Percentiles rank a stretch among this genome's conserved stretches.
Conservation (phyloP, 35 echinoderm and acorn worm species). For the Ophiothrix spiculata region DNA sequence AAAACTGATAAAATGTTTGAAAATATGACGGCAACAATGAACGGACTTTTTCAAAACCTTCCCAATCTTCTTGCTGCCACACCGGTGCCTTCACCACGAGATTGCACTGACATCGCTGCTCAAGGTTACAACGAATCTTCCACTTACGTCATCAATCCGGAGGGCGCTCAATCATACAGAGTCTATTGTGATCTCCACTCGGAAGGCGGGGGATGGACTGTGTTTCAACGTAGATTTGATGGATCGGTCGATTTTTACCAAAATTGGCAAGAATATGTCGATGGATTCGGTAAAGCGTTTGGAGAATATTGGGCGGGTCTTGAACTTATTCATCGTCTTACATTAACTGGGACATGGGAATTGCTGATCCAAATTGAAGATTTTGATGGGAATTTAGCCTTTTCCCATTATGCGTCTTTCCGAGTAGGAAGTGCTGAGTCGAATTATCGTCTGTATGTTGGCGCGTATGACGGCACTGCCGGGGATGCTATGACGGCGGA, state of each 20-base stretch:
- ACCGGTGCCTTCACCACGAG: not conserved
- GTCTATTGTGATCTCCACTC: conserved; percentile 42
- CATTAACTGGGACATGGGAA: not conserved
- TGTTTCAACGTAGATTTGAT: conserved; percentile 73
- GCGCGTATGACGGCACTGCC: not conserved
- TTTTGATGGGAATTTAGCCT: not conserved
- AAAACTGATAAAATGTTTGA: too few relatives aligned
- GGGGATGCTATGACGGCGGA: not conserved
- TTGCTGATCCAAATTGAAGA: not conserved
- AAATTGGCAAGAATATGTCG: not conserved
- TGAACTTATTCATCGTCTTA: not conserved
- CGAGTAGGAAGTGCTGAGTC: not conserved
- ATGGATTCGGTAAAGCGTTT: not conserved
- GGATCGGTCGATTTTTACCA: not conserved
- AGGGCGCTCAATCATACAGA: not conserved
- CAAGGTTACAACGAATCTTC: not conserved
- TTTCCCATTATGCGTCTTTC: not conserved
- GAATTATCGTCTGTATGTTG: not conserved
- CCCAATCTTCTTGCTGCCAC: too few relatives aligned
- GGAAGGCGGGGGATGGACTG: conserved; percentile 72
- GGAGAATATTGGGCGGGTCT: not conserved
- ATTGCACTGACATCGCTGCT: not conserved
- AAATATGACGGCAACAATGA: too few relatives aligned
- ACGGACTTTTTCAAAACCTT: too few relatives aligned
- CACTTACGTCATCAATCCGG: not conserved